Conservation (phyloP, 2,888 invertebrate genomes). For the Pheosia tremula region DNA sequence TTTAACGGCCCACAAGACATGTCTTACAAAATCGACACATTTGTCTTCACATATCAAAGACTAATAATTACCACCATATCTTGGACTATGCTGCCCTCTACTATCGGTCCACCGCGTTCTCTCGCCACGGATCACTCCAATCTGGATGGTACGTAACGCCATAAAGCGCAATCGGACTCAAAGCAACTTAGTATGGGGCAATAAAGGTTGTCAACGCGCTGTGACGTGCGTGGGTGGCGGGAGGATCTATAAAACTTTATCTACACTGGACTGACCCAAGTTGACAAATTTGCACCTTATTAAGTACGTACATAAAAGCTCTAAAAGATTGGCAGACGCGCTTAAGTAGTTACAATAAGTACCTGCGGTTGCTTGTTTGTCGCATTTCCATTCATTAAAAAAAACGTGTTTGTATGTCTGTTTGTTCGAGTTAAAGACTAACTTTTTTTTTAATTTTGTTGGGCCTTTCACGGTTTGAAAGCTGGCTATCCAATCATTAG, state of each 20-base stretch:
- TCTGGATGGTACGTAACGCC: conserved; percentile 25
- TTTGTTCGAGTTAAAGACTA: too few species aligned
- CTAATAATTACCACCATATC: conserved; percentile 23
- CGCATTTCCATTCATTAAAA: too few species aligned
- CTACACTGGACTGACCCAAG: neutral
- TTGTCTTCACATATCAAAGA: conserved; percentile 27
- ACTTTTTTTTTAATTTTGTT: too few species aligned
- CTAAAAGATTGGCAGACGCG: too few species aligned
- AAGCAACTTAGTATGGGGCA: conserved; percentile 54
- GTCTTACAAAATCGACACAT: neutral
- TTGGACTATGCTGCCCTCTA: neutral
- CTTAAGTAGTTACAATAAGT: too few species aligned
- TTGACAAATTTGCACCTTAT: neutral
- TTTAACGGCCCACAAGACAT: neutral
- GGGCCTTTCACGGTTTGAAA: too few species aligned
- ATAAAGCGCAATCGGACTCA: conserved; percentile 48
- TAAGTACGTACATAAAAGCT: too few species aligned
- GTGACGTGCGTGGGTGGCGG: conserved; percentile 44
- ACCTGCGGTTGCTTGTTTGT: too few species aligned
- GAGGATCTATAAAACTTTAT: conserved; percentile 5
- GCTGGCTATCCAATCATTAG: too few species aligned
- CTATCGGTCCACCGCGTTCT: neutral
- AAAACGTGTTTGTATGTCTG: too few species aligned
- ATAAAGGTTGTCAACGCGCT: conserved; percentile 44
- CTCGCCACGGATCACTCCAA: neutral